Evolutionary conservation across 2,797 vertebrate species (phyloP).

Genomic region (Diceros bicornis): DNA sequence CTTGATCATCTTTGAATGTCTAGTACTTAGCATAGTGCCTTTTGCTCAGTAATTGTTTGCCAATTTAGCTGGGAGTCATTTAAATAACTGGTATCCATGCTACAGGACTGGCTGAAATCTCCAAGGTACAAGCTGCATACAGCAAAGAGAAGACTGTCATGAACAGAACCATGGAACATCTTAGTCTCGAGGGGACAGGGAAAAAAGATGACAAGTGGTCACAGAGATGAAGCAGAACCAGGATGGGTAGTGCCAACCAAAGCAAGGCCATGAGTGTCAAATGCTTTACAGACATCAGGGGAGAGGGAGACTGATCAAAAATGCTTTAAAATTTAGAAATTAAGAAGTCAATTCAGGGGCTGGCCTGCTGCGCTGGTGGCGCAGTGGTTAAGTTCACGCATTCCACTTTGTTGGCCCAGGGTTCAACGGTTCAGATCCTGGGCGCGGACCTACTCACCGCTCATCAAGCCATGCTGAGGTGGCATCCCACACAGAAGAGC

Average conservation of each 20-base stretch:
- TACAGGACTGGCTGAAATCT: not conserved
- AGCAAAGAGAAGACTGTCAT: not conserved
- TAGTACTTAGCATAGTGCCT: not conserved
- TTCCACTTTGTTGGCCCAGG: no score
- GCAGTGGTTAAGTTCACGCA: no score
- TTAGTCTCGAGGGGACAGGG: not conserved
- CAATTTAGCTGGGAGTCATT: not conserved
- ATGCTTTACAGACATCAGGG: not conserved
- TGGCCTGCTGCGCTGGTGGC: no score
- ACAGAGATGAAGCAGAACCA: not conserved
- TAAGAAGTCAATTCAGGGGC: not conserved
- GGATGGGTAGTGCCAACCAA: not conserved
- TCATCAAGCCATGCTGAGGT: no score
- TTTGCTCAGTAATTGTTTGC: conserved; percentile 47
- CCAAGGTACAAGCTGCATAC: not conserved
- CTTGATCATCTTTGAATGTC: not conserved
- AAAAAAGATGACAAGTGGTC: not conserved
- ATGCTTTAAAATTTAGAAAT: not conserved
- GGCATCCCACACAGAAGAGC: no score
- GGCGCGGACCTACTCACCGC: no score
- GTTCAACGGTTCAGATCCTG: no score
- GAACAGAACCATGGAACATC: not conserved
- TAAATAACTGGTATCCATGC: conserved; percentile 27
- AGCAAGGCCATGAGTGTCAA: not conserved
- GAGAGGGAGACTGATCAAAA: not conserved